A percentile compares a stretch with the other conserved stretches of the same genome.
phyloP scores from a whole-genome alignment of 2,113 vertebrate species.

The Ochotona princeps region DNA sequence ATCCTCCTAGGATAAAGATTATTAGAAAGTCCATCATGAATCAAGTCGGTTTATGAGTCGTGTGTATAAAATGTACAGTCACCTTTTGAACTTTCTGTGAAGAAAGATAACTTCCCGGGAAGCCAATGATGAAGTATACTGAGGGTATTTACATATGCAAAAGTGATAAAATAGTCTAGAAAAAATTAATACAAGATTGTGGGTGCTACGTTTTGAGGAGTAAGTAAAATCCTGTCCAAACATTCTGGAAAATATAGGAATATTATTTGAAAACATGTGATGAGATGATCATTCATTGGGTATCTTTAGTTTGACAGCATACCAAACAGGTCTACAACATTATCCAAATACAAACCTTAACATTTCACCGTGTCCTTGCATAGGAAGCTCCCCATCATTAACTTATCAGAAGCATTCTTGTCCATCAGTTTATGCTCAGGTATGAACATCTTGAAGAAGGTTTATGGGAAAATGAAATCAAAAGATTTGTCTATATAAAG shows the following conservation, averaged over 20 bases:
- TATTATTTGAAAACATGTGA: neutral
- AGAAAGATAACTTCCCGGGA: slow-evolving; percentile 13
- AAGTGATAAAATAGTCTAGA: neutral
- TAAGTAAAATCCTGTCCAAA: slow-evolving; percentile 23
- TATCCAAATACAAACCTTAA: slow-evolving; percentile 20
- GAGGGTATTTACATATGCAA: neutral
- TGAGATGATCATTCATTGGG: neutral
- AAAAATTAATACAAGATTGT: neutral
- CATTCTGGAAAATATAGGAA: neutral
- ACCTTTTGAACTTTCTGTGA: slow-evolving; percentile 50
- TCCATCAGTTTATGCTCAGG: neutral
- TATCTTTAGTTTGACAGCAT: slow-evolving; percentile 3
- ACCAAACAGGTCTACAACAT: neutral
- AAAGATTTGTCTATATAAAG: too few relatives aligned
- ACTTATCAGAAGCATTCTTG: neutral
- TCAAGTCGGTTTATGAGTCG: slow-evolving; percentile 47
- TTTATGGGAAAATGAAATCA: too few relatives aligned
- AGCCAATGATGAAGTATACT: neutral
- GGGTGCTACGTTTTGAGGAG: neutral
- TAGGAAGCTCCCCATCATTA: neutral
- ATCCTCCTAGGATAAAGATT: slow-evolving; percentile 52
- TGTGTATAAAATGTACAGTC: neutral
- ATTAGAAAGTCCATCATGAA: slow-evolving; percentile 51
- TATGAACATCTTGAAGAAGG: too few relatives aligned
- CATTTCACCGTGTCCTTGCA: neutral